Base-by-base conservation (phyloP, 1,140 invertebrate genomes). In the Ips nitidus region DNA sequence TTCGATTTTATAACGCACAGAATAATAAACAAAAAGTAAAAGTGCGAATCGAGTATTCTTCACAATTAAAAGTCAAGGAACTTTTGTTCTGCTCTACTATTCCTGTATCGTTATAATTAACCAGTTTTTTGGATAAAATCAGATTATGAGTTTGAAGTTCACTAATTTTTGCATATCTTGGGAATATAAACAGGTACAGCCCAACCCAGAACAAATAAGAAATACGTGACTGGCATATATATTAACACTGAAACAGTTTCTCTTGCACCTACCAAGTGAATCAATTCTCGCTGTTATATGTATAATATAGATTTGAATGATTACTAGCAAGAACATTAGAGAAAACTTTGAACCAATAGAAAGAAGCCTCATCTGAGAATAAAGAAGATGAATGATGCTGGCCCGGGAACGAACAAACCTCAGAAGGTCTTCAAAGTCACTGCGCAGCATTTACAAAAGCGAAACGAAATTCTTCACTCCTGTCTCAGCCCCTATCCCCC, bases 401-500 rank as follows among this genome's bases (percentile, higher is more conserved):
- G 66, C 58, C 5, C 53, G 41, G 42, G 50, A 71, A 59, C 53
- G 65, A 65, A 59, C 41, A 53, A 64, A 56, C 6, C 74, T 74
- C 41, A 62, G 60, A 69, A 69, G 73, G 37, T 72, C 74, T 4
- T 60, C 61, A 2, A 63, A 40, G 8, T 73, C 71, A 6, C 8
- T 59, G 2, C 40, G 42, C 40, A 41, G 39, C 8, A 41, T 55
- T 5, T 38, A 42, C n/a, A 40, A 59, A 5, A 59, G 42, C 42
- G 41, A 45, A 2, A 43, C n/a, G 2, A 65, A 56, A 59, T 52
- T 61, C 37, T 64, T 52, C 52, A 22, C 66, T 5, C 47, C 36
- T 22, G 50, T 38, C 3, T 36, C 55, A 37, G 55, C 70, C 5
- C 77, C 76, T 39, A 43, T 73, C 41, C 77, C 77, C 45, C 75